phyloP scores from a whole-genome alignment of 2,888 invertebrate genomes.

The Ophraella communa region DNA sequence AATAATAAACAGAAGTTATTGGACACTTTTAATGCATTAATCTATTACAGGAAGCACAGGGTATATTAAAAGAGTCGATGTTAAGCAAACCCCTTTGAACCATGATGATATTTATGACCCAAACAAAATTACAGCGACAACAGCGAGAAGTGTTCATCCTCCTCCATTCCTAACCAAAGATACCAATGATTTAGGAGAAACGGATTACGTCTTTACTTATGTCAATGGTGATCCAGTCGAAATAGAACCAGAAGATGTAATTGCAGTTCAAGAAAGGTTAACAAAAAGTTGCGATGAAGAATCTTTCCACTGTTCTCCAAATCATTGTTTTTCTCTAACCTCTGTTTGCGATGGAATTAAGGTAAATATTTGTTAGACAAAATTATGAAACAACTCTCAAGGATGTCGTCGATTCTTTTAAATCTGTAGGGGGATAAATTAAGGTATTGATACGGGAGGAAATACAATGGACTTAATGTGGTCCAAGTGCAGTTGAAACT shows the following conservation, averaged over 20 bases:
- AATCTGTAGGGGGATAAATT: no score
- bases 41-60: neutral
- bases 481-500: no score
- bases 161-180: constrained; percentile 49
- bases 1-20: no score
- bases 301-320: constrained; percentile 60
- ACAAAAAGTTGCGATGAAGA: constrained; percentile 47
- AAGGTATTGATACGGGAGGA: no score
- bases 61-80: neutral
- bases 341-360: constrained; percentile 66
- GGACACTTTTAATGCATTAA: neutral
- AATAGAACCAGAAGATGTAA: constrained; percentile 44
- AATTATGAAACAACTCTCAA: no score
- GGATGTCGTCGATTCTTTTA: no score
- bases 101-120: constrained; percentile 43
- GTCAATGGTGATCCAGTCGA: constrained; percentile 48
- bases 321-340: constrained; percentile 63
- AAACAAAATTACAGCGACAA: constrained; percentile 34
- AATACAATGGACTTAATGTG: no score
- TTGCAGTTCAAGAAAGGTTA: constrained; percentile 30
- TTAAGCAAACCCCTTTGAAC: constrained; percentile 22
- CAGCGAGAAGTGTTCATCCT: constrained; percentile 44
- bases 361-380: constrained; percentile 51
- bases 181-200: constrained; percentile 52
- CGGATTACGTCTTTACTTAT: constrained; percentile 55